These are phyloP conservation scores for Phylloscopus trochiloides DNA, from an alignment of 2,113 vertebrate genomes.

Conservation along the genomic window DNA sequence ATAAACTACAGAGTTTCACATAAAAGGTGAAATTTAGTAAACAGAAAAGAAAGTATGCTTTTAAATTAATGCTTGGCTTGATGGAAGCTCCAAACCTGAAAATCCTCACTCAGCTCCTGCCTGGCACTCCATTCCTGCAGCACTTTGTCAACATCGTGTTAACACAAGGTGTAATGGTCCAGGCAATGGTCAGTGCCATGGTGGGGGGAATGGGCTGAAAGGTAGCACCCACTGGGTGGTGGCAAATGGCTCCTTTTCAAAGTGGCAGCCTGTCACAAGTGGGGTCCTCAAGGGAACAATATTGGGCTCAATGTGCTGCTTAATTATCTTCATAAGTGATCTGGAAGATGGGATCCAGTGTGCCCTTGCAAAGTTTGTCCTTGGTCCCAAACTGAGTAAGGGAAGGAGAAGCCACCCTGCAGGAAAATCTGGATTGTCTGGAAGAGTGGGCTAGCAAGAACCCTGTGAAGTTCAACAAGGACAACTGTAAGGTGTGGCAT, in stretches of 20 bases:
- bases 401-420: neutral
- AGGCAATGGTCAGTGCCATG: neutral
- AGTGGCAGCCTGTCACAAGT: neutral
- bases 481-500: neutral
- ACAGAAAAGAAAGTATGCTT: neutral
- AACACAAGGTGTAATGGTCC: rapidly evolving
- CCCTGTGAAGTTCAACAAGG: neutral
- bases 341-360: neutral
- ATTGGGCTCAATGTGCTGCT: rapidly evolving
- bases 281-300: neutral
- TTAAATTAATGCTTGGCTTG: neutral
- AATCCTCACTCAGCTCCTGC: neutral
- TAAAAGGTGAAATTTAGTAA: neutral
- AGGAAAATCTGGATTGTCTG: neutral
- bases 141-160: neutral
- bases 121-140: neutral
- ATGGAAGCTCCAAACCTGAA: neutral
- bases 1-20: neutral
- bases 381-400: neutral
- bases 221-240: too few species aligned
- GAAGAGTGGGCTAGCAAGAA: neutral
- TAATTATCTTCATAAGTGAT: neutral
- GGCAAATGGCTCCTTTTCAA: neutral
- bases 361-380: neutral
- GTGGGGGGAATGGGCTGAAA: neutral